Evolutionary conservation across 2,888 invertebrate genomes (phyloP), one percentile per base, ranked within the genome.

Genomic region (Andrena bicolor): DNA sequence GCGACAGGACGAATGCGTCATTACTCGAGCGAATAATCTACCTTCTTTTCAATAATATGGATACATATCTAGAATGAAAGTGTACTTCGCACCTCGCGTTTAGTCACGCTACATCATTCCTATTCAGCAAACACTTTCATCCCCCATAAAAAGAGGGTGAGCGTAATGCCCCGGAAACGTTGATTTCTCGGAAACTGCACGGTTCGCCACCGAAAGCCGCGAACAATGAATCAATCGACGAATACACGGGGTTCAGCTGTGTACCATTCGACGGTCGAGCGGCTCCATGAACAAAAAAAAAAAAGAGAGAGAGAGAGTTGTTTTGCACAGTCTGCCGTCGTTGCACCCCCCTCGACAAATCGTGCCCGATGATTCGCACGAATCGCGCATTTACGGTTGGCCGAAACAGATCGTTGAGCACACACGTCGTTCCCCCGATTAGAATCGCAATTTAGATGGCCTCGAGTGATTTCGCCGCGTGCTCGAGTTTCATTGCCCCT

Each of bases 381-480:
- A 78, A 82, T 80, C 73, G 66, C 35, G 77, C 77, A 69, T 85
- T 86, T 83, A 87, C 79, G 78, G 76, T 61, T 64, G 64, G 70
- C 56, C 78, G 82, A 84, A 86, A 83, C 84, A 78, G 81, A 87
- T 83, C 76, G 82, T 81, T 72, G 76, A 69, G 72, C 83, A 28
- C 48, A 51, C 48, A 41, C 70, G 41, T 78, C 64, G 53, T 56
- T 41, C 77, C 28, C 56, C 76, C 81, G 86, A 87, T 86, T 85
- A 84, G 85, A 87, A 87, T 88, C 82, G 86, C 86, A 80, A 85
- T 88, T 88, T 87, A 84, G 85, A 85, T 81, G 84, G 78, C 83
- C 73, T 56, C 81, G 68, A 81, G 76, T 76, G 88, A 86, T 80
- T 88, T 82, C 75, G 81, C 82, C 84, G 76, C 82, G 80, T 74